These are phyloP conservation scores for Anagrus nilaparvatae DNA, from an alignment of 1,140 invertebrate species.

Conservation along the genomic window DNA sequence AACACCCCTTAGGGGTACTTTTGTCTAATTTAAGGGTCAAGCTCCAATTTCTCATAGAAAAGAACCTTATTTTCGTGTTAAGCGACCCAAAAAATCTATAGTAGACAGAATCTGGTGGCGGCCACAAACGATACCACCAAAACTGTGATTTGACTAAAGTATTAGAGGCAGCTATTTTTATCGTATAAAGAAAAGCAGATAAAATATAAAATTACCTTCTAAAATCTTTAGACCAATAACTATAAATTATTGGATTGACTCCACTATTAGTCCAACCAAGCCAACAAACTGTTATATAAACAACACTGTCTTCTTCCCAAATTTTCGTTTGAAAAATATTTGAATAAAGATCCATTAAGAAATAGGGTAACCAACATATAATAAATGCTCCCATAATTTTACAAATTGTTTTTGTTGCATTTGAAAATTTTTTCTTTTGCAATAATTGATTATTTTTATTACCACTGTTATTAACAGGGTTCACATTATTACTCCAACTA, in stretches of 20 bases:
- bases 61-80: too few species aligned
- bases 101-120: too few species aligned
- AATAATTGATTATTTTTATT: too few species aligned
- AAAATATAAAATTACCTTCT: conserved; percentile 76
- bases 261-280: conserved; percentile 97
- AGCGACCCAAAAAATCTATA: too few species aligned
- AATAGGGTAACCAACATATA: conserved; percentile 95
- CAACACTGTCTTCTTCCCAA: conserved; percentile 76
- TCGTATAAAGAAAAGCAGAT: not conserved
- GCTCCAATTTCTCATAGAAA: too few species aligned
- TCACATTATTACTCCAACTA: too few species aligned
- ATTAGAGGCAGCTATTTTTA: too few species aligned
- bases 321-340: conserved; percentile 83
- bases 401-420: conserved; percentile 86
- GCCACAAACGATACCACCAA: too few species aligned
- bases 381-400: conserved; percentile 98
- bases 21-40: too few species aligned
- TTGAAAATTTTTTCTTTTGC: conserved; percentile 91
- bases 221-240: conserved; percentile 92
- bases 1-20: too few species aligned
- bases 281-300: conserved; percentile 93
- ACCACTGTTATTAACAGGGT: conserved; percentile 38
- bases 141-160: too few species aligned
- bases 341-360: conserved; percentile 87
- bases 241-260: conserved; percentile 96